Evolutionary conservation across 2,888 invertebrate species (phyloP).

Genomic region (Sesamia inferens): DNA sequence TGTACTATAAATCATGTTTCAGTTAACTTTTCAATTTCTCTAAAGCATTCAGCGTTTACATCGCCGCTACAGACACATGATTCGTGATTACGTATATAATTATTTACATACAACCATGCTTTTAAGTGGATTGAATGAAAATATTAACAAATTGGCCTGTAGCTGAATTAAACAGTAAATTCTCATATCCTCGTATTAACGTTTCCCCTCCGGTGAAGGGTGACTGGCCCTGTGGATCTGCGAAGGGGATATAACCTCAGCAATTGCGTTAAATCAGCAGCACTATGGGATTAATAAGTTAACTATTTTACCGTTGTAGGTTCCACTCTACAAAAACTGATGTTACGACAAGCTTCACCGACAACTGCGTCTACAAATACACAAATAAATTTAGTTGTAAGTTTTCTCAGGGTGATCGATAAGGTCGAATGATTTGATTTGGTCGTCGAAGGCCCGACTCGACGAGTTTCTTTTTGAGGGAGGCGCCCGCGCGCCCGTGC

Average conservation of each 20-base stretch:
- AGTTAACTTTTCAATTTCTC: constrained; percentile 62
- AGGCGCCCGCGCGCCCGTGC: constrained; percentile 84
- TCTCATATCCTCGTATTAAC: constrained; percentile 89
- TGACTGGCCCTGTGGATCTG: constrained; percentile 78
- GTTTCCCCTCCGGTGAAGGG: constrained; percentile 87
- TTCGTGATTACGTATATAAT: constrained; percentile 67
- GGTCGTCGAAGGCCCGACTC: constrained; percentile 83
- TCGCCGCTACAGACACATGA: constrained; percentile 52
- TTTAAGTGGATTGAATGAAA: constrained; percentile 89
- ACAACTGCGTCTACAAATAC: constrained; percentile 68
- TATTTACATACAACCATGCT: constrained; percentile 77
- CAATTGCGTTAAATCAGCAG: constrained; percentile 88
- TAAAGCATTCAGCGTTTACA: constrained; percentile 55
- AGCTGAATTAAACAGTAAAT: constrained; percentile 90
- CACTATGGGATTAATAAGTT: constrained; percentile 85
- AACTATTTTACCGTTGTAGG: constrained; percentile 69
- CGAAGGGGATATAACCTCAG: constrained; percentile 87
- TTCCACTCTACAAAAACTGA: constrained; percentile 55
- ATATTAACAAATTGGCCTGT: constrained; percentile 90
- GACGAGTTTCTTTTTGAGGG: constrained; percentile 86
- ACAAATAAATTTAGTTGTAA: constrained; percentile 84
- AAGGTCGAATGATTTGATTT: constrained; percentile 89
- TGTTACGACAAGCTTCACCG: constrained; percentile 43
- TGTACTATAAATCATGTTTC: constrained; percentile 32
- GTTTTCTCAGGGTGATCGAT: constrained; percentile 86